phyloP scores from a whole-genome alignment of 2,113 vertebrate genomes.

The Bambusicola thoracicus region DNA sequence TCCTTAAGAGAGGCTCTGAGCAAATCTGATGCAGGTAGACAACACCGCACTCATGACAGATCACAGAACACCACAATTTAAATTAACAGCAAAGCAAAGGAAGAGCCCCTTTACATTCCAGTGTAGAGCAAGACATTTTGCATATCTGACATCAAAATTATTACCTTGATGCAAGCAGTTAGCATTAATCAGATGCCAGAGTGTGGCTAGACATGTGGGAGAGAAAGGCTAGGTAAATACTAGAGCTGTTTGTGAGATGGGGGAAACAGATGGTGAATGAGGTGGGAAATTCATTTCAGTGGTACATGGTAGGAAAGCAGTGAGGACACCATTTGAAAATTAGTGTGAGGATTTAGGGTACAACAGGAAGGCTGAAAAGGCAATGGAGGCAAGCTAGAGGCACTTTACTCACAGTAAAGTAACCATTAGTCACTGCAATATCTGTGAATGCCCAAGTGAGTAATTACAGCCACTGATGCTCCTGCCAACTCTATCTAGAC shows the following conservation, averaged over 20 bases:
- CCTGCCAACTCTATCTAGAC: slow-evolving; percentile 23
- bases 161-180: not conserved
- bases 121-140: not conserved
- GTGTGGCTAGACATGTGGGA: not conserved
- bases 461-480: not conserved
- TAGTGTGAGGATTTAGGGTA: not conserved
- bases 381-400: not conserved
- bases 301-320: not conserved
- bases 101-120: not conserved
- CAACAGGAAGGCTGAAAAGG: not conserved
- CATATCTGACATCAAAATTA: slow-evolving; percentile 16
- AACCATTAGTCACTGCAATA: not conserved
- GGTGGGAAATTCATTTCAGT: not conserved
- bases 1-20: slow-evolving; percentile 9
- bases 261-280: not conserved
- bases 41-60: fast-evolving
- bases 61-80: not conserved
- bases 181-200: not conserved
- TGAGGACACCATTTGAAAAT: not conserved
- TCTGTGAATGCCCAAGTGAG: not conserved
- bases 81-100: not conserved
- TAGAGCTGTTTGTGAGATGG: not conserved
- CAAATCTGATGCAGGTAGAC: not conserved
- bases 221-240: not conserved
- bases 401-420: not conserved